phyloP scores from a whole-genome alignment of 1,140 invertebrate species.

The Aphaenogaster rudis region DNA sequence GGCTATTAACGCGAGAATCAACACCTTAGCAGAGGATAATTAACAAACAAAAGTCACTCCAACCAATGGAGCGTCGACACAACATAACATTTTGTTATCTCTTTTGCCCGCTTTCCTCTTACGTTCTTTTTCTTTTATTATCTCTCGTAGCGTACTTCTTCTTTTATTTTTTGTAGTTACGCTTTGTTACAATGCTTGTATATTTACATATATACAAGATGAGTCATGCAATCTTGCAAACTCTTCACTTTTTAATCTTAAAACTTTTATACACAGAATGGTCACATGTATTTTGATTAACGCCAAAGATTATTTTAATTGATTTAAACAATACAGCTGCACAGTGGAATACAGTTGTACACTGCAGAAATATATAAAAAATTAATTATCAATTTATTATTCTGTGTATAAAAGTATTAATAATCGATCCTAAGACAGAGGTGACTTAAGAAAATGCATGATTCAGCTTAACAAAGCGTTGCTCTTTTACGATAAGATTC shows the following conservation, averaged over 20 bases:
- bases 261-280: neutral
- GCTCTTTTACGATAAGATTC: neutral
- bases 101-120: slow-evolving; percentile 83
- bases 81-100: slow-evolving; percentile 77
- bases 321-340: neutral
- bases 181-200: slow-evolving; percentile 56
- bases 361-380: neutral
- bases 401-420: neutral
- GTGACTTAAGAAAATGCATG: neutral
- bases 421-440: neutral
- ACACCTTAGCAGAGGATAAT: slow-evolving; percentile 92
- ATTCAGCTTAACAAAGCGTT: slow-evolving; percentile 3
- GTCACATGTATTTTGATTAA: slow-evolving; percentile 8
- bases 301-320: neutral
- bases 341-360: neutral
- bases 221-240: slow-evolving; percentile 42
- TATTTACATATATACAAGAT: neutral
- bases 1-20: slow-evolving; percentile 91
- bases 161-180: slow-evolving; percentile 32
- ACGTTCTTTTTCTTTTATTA: slow-evolving; percentile 80
- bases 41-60: slow-evolving; percentile 85
- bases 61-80: slow-evolving; percentile 70
- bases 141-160: neutral
- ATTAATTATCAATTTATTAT: neutral
- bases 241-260: slow-evolving; percentile 40